Base-by-base conservation (phyloP, 2,888 invertebrate species). In the Philereme transversata region DNA sequence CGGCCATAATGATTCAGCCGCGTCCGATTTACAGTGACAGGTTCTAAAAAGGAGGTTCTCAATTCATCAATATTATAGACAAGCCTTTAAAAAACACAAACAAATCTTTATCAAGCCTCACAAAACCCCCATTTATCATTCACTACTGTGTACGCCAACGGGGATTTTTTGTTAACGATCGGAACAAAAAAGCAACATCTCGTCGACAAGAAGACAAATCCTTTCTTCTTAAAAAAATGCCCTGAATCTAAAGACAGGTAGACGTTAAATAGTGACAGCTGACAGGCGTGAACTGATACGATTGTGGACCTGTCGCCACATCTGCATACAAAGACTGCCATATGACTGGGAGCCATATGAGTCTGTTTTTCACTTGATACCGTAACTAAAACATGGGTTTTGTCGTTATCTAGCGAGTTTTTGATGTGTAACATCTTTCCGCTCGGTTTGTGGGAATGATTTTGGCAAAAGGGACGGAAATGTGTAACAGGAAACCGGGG, bases 311-410 rank as follows among this genome's bases (percentile, higher is more conserved):
- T 76, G 81, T 80, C 79, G 73, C 65, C 80, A 65, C 77, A 81
- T 82, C 76, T 79, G 69, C 82, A 82, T 81, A 82, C 81, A 81
- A 82, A 81, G 74, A 73, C 68, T 61, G 48, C n/a, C n/a, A n/a
- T 77, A 77, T n/a, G n/a, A n/a, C n/a, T n/a, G 74, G 74, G 76
- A 58, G 43, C 40, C 52, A 50, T 57, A 57, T 33, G 45, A 41
- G 8, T 11, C 35, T 10, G 34, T 45, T 34, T 48, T 51, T 51
- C 6, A 33, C 43, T 38, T 55, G 8, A 41, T 35, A 11, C 22
- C 3, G 22, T 22, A 3, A 22, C 22, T 22, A 22, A 22, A 22
- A 22, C 22, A 22, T 22, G 3, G 22, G 22, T 22, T 22, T 22
- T 22, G 22, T 22, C 22, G 22, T 22, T 22, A 22, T 22, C 22